These are phyloP conservation scores for roundworm (Caenorhabditis elegans) DNA, from an alignment of 1,140 invertebrate species.

Conservation along the genomic window DNA sequence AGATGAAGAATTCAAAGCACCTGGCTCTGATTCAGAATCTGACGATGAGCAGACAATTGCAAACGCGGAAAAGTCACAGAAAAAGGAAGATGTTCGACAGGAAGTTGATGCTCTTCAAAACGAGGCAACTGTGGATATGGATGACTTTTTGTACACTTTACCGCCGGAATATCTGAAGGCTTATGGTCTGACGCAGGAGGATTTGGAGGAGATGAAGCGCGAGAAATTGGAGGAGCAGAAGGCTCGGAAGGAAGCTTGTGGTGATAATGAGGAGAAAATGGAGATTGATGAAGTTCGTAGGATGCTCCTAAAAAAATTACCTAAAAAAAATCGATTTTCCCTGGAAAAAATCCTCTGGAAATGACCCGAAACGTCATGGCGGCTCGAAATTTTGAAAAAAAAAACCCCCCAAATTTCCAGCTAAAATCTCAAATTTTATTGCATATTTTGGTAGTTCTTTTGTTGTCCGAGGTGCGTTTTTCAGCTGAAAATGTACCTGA, in stretches of 20 bases:
- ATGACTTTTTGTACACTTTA: not conserved
- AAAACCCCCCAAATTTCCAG: too few species aligned
- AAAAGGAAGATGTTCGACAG: conserved; percentile 52
- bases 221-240: not conserved
- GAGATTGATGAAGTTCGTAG: not conserved
- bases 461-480: too few species aligned
- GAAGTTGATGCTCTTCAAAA: not conserved
- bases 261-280: not conserved
- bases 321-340: too few species aligned
- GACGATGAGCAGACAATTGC: conserved; percentile 90
- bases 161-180: not conserved
- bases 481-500: too few species aligned
- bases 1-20: conserved; percentile 62
- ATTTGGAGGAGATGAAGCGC: not conserved
- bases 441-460: too few species aligned
- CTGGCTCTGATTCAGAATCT: conserved; percentile 77
- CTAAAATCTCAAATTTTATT: too few species aligned
- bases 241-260: too few species aligned
- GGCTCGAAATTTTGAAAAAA: too few species aligned
- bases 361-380: too few species aligned
- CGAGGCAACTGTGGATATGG: not conserved
- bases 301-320: not conserved
- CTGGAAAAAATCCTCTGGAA: too few species aligned
- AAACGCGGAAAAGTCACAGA: conserved; percentile 79
- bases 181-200: not conserved